Evolutionary conservation across 2,888 invertebrate genomes (phyloP).

Genomic region (Oasisia sp.): DNA sequence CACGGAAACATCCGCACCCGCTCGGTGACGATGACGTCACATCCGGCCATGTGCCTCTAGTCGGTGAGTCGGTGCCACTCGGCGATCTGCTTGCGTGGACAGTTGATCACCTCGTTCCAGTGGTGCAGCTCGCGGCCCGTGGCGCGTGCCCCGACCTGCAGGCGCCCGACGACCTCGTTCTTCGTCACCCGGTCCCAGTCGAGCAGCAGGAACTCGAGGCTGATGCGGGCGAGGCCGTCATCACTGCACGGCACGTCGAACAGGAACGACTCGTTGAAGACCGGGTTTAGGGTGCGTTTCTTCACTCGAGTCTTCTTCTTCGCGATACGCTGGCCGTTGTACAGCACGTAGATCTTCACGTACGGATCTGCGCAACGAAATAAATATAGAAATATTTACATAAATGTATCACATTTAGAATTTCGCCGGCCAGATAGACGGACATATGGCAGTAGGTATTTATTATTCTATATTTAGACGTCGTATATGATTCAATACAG

Average conservation of each 20-base stretch:
- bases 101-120: constrained; percentile 97
- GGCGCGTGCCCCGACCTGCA: constrained; percentile 80
- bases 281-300: constrained; percentile 96
- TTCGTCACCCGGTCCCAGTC: constrained; percentile 99
- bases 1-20: not conserved
- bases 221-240: constrained; percentile 69
- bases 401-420: too few relatives aligned
- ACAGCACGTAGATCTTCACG: constrained; percentile 96
- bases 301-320: constrained; percentile 99
- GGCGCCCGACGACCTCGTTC: constrained; percentile 96
- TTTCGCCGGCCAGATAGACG: too few relatives aligned
- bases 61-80: constrained; percentile 95
- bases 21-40: not conserved
- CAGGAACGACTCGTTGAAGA: constrained; percentile 98
- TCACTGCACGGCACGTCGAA: constrained; percentile 83
- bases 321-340: constrained; percentile 96
- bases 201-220: constrained; percentile 86
- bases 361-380: constrained; percentile 48
- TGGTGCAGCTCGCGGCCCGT: constrained; percentile 74
- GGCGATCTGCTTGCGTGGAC: constrained; percentile 96
- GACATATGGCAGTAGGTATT: too few relatives aligned
- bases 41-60: constrained; percentile 31
- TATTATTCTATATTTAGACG: too few relatives aligned
- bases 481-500: too few relatives aligned
- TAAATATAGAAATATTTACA: not conserved